phyloP scores from a whole-genome alignment of 1,140 invertebrate genomes.

The Dinothrombium tinctorium region DNA sequence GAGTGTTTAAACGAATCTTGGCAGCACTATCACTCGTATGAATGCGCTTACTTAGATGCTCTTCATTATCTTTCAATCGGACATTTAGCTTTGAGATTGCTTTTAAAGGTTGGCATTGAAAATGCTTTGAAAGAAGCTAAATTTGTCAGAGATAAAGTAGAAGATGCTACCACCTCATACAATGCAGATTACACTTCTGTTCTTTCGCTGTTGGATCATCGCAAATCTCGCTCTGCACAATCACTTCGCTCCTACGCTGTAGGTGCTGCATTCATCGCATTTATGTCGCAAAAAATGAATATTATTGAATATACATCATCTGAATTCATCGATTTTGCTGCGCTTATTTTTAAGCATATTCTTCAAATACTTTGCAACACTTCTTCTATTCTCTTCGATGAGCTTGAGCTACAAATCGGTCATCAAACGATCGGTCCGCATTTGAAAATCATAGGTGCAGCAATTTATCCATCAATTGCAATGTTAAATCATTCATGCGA shows the following conservation, averaged over 20 bases:
- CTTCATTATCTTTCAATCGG: neutral
- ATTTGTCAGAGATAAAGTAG: no score
- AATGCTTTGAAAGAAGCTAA: neutral
- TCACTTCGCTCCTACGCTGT: neutral
- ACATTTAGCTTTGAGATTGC: neutral
- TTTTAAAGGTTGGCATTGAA: constrained; percentile 1
- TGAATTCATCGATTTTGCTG: neutral
- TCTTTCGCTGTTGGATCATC: no score
- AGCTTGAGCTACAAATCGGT: neutral
- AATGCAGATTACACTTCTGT: no score
- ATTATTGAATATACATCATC: neutral
- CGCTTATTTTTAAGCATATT: neutral
- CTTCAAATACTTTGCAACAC: neutral
- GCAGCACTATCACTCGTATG: neutral
- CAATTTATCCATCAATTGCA: neutral
- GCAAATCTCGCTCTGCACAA: neutral
- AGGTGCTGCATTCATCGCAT: neutral
- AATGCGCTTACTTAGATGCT: neutral
- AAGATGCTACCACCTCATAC: no score
- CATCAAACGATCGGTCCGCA: no score
- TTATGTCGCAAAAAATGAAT: neutral
- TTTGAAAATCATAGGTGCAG: no score
- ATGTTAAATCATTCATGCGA: neutral
- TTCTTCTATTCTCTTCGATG: neutral
- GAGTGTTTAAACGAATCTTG: neutral